Base-by-base conservation (phyloP, 2,888 invertebrate genomes). In the Philonicus albiceps region DNA sequence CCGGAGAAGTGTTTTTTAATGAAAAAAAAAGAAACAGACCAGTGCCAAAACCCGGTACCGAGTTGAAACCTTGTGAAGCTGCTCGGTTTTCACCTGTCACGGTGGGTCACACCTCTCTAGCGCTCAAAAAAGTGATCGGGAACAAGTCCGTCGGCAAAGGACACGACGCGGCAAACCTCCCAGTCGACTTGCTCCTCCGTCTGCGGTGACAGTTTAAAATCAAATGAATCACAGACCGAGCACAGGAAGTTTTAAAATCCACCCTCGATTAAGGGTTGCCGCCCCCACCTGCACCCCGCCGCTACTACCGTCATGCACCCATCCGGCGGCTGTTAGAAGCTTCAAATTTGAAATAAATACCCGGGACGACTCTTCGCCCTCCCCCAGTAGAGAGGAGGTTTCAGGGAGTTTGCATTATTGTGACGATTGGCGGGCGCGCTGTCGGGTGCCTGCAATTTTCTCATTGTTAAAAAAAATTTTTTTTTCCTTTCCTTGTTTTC, bases 171-270 rank as follows among this genome's bases (percentile, higher is more conserved):
- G 31, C n/a, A 81, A 34, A 30, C 81, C 55, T 89, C 55, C 55
- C 49, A 78, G 55, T 49, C 85, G 87, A 89, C 87, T 87, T 88
- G 89, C 88, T 91, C 64, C 64, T 64, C 92, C 90, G 90, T 89
- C 90, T 89, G 88, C 90, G 90, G 89, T 92, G 91, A 91, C 91
- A 92, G 92, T 91, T 92, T 90, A 91, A 90, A 92, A 91, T 92
- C 91, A 92, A 92, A 92, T 92, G 92, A 92, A 91, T 90, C 89
- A 88, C 86, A 86, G 87, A n/a, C 55, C 11, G 19, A 55, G 55
- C 30, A 83, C 34, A 85, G 85, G 73, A 87, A 87, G 85, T 87
- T 87, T 88, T 87, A 87, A 88, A 88, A 86, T 87, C 86, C 75
- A 87, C 87, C 88, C 88, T 85, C 75, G 78, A 64, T 85, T 73